These are phyloP conservation scores for Meghimatium bilineatum DNA, from an alignment of 2,888 invertebrate genomes.

Conservation along the genomic window DNA sequence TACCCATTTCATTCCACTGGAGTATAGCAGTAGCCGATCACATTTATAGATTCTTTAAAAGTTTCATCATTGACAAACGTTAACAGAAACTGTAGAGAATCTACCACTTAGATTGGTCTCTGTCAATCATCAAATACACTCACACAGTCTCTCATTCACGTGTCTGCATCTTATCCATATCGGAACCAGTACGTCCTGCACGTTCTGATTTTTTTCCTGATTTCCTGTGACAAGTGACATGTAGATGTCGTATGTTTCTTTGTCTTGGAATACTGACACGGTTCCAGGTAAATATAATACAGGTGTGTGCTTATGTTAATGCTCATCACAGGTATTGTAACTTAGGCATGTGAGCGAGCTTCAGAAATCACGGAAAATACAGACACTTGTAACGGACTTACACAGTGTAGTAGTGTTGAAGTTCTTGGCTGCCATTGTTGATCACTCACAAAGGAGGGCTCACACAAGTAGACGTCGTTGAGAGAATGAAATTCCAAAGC, in stretches of 20 bases:
- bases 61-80: neutral
- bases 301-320: neutral
- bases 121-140: slow-evolving; percentile 19
- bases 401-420: neutral
- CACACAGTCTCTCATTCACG: neutral
- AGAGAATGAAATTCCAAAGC: neutral
- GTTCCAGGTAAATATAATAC: slow-evolving; percentile 4
- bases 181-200: neutral
- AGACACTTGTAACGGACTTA: neutral
- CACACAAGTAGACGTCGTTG: neutral
- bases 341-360: neutral
- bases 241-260: neutral
- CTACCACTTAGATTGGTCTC: neutral
- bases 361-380: neutral
- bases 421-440: neutral
- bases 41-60: neutral
- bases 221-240: neutral
- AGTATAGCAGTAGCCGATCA: neutral
- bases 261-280: neutral
- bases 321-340: neutral
- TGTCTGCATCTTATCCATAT: too few relatives aligned
- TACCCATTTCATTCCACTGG: neutral
- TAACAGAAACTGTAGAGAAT: slow-evolving; percentile 1
- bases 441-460: neutral
- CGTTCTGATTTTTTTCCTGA: neutral